Conservation (phyloP, 2,113 vertebrate species). For the Vidua macroura region DNA sequence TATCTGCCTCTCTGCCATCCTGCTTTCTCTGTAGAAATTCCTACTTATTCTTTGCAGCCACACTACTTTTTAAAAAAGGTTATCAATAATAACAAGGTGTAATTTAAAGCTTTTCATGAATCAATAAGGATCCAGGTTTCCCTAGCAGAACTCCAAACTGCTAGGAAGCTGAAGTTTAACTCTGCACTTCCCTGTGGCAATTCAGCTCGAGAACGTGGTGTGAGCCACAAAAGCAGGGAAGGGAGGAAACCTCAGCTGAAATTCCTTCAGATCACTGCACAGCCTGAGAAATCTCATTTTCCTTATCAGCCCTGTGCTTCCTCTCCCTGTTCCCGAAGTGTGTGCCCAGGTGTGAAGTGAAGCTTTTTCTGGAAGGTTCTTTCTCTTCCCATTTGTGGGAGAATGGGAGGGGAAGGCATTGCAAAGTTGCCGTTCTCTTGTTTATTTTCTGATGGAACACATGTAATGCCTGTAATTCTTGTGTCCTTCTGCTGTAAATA, state of each 20-base stretch:
- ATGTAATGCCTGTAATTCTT: accelerated
- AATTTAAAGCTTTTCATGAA: neutral
- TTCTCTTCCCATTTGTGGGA: neutral
- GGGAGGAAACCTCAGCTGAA: neutral
- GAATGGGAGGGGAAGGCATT: accelerated
- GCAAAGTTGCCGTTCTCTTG: neutral
- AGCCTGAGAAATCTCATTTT: neutral
- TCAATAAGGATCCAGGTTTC: neutral
- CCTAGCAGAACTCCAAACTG: neutral
- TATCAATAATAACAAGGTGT: neutral
- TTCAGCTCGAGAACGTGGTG: neutral
- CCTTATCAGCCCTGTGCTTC: neutral
- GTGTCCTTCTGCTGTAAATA: too few species aligned
- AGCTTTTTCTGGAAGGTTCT: neutral
- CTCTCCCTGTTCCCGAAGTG: neutral
- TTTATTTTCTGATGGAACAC: neutral
- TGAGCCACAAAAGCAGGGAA: neutral
- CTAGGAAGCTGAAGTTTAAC: neutral
- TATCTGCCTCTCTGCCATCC: neutral
- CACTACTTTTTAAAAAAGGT: neutral
- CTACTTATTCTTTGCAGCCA: neutral
- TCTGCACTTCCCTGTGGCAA: neutral
- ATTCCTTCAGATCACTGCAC: neutral
- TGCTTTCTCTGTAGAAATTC: neutral
- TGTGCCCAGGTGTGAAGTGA: neutral